Evolutionary conservation across 2,888 invertebrate genomes (phyloP), one percentile per base, ranked within the genome.

Genomic region (Pachliopta kotzebuea): DNA sequence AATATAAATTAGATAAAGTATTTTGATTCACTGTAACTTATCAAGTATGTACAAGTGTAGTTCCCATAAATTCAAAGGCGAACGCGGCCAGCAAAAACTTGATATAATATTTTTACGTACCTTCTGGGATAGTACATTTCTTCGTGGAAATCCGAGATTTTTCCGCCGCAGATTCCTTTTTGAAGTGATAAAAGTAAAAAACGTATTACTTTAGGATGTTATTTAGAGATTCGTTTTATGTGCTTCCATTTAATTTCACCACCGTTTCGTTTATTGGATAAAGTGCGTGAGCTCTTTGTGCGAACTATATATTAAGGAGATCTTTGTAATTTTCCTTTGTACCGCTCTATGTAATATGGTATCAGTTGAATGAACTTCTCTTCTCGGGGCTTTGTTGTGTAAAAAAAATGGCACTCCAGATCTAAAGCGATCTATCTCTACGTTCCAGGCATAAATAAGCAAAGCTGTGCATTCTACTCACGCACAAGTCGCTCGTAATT

Each of bases 401-500:
- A 37, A 37, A 37, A 37, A 31, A 14, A 17, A 37, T 14, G 0
- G 37, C 37, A 14, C 37, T 11, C 4, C 54, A 26, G 1, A 54
- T 57, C 57, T 53, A 42, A 26, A 53, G 11, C 8, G 4, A 21
- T 18, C n/a, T 37, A 23, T n/a, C 11, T 57, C 53, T 62, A n/a
- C 52, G 62, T 42, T 49, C 37, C 18, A 20, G 14, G 24, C 53
- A n/a, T 63, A 63, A 63, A 65, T 65, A 59, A 63, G 59, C 58
- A 55, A 55, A 63, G 55, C 49, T n/a, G 55, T 63, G 63, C 59
- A 83, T 83, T 83, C 85, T 65, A 67, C 74, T 76, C 85, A 85
- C 85, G 84, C 77, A 75, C 77, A 70, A 74, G 69, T 71, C 76
- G 72, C 64, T 72, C 76, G 83, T 86, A 86, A 88, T 88, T 88